A percentile compares a stretch with the other conserved stretches of the same genome.
Evolutionary conservation across 2,113 vertebrate species (phyloP).

Genomic region (Hydropotes inermis): DNA sequence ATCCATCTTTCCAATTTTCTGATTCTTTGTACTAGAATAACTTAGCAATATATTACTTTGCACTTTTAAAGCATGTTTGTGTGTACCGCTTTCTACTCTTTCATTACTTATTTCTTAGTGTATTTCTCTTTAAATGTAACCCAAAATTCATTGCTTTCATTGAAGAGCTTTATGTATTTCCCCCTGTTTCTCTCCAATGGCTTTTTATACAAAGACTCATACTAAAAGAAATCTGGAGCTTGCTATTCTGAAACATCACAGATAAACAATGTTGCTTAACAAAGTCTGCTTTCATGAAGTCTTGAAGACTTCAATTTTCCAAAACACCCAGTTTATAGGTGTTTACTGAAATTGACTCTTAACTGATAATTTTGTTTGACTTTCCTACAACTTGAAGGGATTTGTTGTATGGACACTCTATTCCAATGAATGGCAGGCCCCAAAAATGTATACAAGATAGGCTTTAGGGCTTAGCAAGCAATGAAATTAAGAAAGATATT

Average conservation of each 20-base stretch:
- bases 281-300: slow-evolving; percentile 66
- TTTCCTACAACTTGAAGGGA: background rate
- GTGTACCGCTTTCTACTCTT: background rate
- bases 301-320: slow-evolving; percentile 36
- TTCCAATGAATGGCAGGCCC: background rate
- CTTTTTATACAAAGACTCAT: background rate
- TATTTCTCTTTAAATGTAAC: background rate
- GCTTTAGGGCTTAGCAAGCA: background rate
- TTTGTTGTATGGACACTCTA: background rate
- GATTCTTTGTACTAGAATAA: background rate
- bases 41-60: background rate
- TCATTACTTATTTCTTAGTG: background rate
- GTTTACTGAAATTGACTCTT: background rate
- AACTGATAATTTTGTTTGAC: slow-evolving; percentile 17
- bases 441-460: background rate
- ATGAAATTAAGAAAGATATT: background rate
- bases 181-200: background rate
- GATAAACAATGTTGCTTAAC: slow-evolving; percentile 30
- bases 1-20: background rate
- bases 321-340: background rate
- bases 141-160: background rate
- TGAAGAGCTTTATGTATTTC: background rate
- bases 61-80: background rate
- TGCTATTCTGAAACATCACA: slow-evolving; percentile 25
- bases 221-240: slow-evolving; percentile 21